Evolutionary conservation across 2,797 vertebrate genomes (phyloP).

Genomic region (Sebastes glaucus): DNA sequence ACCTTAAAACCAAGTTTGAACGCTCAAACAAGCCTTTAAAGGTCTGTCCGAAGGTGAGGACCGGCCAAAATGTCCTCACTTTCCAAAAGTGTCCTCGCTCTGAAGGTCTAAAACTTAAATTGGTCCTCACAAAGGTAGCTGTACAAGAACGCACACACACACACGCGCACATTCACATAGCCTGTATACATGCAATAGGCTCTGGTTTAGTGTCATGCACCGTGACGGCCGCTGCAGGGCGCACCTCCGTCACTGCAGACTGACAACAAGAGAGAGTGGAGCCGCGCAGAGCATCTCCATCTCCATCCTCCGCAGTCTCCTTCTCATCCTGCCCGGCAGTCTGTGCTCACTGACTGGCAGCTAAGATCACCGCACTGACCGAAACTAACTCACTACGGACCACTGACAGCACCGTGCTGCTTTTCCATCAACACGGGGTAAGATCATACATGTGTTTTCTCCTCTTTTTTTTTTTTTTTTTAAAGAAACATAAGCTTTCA

Average conservation of each 20-base stretch:
- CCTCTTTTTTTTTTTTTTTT: not conserved
- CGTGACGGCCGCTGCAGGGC: constrained; percentile 63
- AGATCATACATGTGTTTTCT: constrained; percentile 8
- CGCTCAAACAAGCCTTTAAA: too few relatives aligned
- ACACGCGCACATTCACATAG: not conserved
- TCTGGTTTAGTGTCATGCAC: not conserved
- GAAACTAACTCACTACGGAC: not conserved
- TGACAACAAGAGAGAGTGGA: constrained; percentile 30
- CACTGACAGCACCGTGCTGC: constrained; percentile 11
- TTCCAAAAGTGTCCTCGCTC: too few relatives aligned
- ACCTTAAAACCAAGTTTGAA: too few relatives aligned
- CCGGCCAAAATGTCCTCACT: too few relatives aligned
- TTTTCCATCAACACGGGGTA: constrained; percentile 64
- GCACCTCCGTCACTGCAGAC: constrained; percentile 55
- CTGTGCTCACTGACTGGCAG: not conserved
- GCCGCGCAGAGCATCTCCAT: constrained; percentile 35
- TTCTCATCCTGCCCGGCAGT: constrained; percentile 53
- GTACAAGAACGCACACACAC: too few relatives aligned
- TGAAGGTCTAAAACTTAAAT: too few relatives aligned
- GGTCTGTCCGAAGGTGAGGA: too few relatives aligned
- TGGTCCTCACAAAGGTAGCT: too few relatives aligned
- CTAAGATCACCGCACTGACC: not conserved
- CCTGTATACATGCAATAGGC: not conserved
- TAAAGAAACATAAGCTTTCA: not conserved
- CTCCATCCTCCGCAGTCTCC: constrained; percentile 77